Conservation (phyloP, 2,113 vertebrate species). For the Clarias magur region DNA sequence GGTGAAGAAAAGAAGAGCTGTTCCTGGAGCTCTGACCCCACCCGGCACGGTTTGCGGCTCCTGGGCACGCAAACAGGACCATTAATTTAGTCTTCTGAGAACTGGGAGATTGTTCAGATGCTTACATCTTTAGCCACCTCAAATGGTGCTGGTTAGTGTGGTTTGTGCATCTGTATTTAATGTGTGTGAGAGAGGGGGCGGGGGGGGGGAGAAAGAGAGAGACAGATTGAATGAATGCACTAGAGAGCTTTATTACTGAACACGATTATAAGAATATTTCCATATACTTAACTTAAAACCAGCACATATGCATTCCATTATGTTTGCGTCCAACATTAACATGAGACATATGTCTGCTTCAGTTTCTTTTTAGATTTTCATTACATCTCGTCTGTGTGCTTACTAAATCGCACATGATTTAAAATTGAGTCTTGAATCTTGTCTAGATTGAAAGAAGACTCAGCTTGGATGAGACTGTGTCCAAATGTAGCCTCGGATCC, state of each 20-base stretch:
- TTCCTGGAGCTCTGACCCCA: conserved; percentile 13
- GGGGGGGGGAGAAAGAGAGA: neutral
- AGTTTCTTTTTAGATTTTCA: neutral
- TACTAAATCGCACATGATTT: neutral
- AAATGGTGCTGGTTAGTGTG: neutral
- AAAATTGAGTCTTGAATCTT: neutral
- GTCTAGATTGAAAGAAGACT: neutral
- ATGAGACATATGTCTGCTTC: neutral
- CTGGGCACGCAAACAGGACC: conserved; percentile 13
- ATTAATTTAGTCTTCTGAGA: conserved; percentile 12
- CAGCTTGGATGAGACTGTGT: neutral
- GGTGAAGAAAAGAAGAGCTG: conserved; percentile 1
- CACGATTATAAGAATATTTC: neutral
- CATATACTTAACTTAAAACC: neutral
- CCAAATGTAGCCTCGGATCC: neutral
- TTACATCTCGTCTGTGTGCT: neutral
- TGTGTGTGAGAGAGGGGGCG: neutral
- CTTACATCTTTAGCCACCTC: conserved; percentile 20
- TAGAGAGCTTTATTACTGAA: neutral
- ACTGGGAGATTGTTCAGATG: conserved; percentile 7
- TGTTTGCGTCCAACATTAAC: neutral
- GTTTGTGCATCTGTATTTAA: conserved; percentile 29
- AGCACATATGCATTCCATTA: neutral
- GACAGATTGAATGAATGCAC: conserved; percentile 1
- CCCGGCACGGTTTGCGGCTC: too few species aligned